Conservation (phyloP, 2,888 invertebrate genomes). For the Tanytarsus gracilentus region DNA sequence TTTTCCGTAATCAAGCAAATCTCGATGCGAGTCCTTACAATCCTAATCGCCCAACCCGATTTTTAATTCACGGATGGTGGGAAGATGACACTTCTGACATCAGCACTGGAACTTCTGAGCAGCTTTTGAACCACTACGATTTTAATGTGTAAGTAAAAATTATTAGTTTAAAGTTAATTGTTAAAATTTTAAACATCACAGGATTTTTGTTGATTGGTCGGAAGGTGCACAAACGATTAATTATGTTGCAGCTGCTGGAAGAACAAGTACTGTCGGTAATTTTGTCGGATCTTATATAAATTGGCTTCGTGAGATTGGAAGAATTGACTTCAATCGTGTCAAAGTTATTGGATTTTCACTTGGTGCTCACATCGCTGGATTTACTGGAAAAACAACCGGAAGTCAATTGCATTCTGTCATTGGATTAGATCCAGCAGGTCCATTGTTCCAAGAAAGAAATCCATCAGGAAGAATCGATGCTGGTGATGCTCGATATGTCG, state of each 20-base stretch:
- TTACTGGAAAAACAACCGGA: slow-evolving; percentile 48
- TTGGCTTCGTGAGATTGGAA: slow-evolving; percentile 33
- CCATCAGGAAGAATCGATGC: slow-evolving; percentile 34
- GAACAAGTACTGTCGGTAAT: slow-evolving; percentile 36
- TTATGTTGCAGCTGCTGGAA: slow-evolving; percentile 36
- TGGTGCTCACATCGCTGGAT: slow-evolving; percentile 48
- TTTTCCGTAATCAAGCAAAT: neutral
- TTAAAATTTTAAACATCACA: neutral
- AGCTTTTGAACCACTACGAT: slow-evolving; percentile 7
- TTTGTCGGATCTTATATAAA: slow-evolving; percentile 36
- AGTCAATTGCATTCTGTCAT: slow-evolving; percentile 48
- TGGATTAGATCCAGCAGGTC: slow-evolving; percentile 36
- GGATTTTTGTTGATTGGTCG: slow-evolving; percentile 36
- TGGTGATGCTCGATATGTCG: slow-evolving; percentile 39
- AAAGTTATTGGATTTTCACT: slow-evolving; percentile 42
- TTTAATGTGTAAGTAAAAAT: slow-evolving; percentile 1
- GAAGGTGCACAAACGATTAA: slow-evolving; percentile 36
- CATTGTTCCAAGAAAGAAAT: slow-evolving; percentile 32
- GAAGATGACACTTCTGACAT: slow-evolving; percentile 18
- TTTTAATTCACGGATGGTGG: slow-evolving; percentile 11
- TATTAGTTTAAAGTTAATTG: neutral
- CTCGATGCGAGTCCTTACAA: neutral
- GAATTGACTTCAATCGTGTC: slow-evolving; percentile 34
- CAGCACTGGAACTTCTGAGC: neutral
- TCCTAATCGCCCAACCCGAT: neutral